These are phyloP conservation scores for Zaprionus lachaisei DNA, from an alignment of 1,140 invertebrate species.

Conservation along the genomic window DNA sequence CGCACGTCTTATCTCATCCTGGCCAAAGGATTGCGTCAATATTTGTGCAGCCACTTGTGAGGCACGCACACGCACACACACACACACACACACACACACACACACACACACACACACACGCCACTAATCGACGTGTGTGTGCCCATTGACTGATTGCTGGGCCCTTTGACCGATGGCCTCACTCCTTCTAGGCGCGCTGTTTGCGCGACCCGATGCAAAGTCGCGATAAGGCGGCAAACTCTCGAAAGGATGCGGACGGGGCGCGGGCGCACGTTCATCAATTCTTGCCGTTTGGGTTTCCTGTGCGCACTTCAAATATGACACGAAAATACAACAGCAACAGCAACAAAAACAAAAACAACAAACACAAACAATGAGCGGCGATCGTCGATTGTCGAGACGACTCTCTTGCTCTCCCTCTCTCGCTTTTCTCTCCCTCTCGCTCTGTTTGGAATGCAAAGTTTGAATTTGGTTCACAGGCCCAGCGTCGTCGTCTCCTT, in stretches of 20 bases:
- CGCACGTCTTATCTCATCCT: slow-evolving; percentile 41
- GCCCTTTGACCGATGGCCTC: slow-evolving; percentile 65
- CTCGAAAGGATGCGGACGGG: slow-evolving; percentile 42
- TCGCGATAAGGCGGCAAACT: slow-evolving; percentile 54
- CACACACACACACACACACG: background rate
- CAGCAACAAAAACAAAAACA: slow-evolving; percentile 4
- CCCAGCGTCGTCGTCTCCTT: slow-evolving; percentile 8
- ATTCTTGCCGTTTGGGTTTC: slow-evolving; percentile 34
- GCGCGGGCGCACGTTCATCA: slow-evolving; percentile 38
- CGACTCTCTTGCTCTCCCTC: too few species aligned
- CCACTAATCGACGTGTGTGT: slow-evolving; percentile 27
- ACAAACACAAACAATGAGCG: slow-evolving; percentile 6
- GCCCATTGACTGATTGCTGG: slow-evolving; percentile 73
- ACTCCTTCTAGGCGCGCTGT: background rate
- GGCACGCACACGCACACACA: slow-evolving; percentile 45
- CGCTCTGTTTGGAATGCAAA: slow-evolving; percentile 50
- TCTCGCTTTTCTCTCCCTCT: background rate
- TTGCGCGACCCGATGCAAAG: slow-evolving; percentile 52
- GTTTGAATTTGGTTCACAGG: slow-evolving; percentile 49
- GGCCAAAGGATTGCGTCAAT: slow-evolving; percentile 67
- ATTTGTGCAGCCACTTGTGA: slow-evolving; percentile 69
- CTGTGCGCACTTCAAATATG: slow-evolving; percentile 51
- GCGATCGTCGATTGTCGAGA: background rate
- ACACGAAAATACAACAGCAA: slow-evolving; percentile 11
- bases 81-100: background rate